Evolutionary conservation across 1,140 invertebrate genomes (phyloP), one percentile per base, ranked within the genome.

Genomic region (Apis cerana): DNA sequence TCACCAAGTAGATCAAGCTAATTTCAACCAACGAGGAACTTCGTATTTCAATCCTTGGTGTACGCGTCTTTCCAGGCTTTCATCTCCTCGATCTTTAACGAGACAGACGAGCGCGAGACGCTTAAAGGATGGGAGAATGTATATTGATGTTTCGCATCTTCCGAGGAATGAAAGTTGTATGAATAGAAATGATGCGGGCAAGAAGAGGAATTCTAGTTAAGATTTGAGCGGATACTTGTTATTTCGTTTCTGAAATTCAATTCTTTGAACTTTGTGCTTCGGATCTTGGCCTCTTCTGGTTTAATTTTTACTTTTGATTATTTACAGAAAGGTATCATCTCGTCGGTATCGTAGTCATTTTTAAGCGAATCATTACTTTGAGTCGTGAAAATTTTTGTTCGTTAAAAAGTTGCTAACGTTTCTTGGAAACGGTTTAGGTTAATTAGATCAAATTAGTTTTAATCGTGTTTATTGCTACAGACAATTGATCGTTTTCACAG

Each of bases 21-120:
- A 75, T 80, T 75, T 75, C 33, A 15, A 21, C 52, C 21, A 80
- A 80, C 23, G 33, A 64, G 61, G 58, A 71, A 79, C 75, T 77
- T 77, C 50, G 75, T 43, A 67, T 77, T 77, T 77, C 62, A 50
- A 33, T 12, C 52, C 10, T 68, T 15, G 72, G n/a, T 19, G 58
- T 43, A 27, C 64, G 54, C 70, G 50, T 54, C 68, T 72, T 80
- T 23, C 17, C 48, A 48, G 5, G 58, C 68, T 54, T 64, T 71
- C 43, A 3, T 23, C 48, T n/a, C 43, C 43, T 52, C 67, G 70
- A 54, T 58, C 70, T 21, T 80, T 65, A 56, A 75, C 70, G 61
- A 62, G 61, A 54, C 59, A 54, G n/a, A 64, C 50, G 50, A 71
- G 21, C 50, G 19, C 27, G 59, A 58, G 52, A 80, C 58, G 71